Evolutionary conservation across 2,113 vertebrate species (phyloP), one percentile per base, ranked within the genome.

Genomic region (Lycocorax pyrrhopterus): DNA sequence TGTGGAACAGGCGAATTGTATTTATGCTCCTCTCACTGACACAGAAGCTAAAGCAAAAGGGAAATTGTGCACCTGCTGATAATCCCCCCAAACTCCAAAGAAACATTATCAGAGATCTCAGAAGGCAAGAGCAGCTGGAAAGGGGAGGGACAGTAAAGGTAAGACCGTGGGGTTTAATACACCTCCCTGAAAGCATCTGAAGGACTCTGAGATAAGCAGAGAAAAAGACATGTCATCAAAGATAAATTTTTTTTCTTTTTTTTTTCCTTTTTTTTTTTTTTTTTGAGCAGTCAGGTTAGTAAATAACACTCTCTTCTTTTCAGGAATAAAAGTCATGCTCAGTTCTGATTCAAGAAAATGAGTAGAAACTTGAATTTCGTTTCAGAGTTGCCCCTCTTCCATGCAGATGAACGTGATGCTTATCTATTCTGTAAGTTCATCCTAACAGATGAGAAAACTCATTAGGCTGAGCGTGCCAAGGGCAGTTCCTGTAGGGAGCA

Each of bases 151-250:
- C 15, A 75, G 35, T 33, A 32, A 67, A 60, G 67, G 63, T 81
- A 76, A 75, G 60, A 53, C 7, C 1, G 2, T 39, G 33, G 9
- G 1, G 17, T 90, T 91, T 64, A 16, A 64, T 52, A 21, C 4
- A 47, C 33, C 19, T 75, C 35, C 12, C 16, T 3, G 5, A 46
- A 79, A 69, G 12, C 0, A 0, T 51, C 8, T 2, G 3, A 56
- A 53, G 53, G 27, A 47, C 33, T 85, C 23, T 35, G 27, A 49
- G 47, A 59, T 51, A 43, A 58, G 8, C 43, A 66, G 32, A 46
- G 9, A 9, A 68, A 82, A 75, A 68, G 5, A 26, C 5, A 16
- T 5, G 30, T 33, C 2, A 7, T 25, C 71, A 64, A 32, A 10
- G 25, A n/a, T 66, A 60, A 19, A 35, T 69, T 60, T 63, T 82